Evolutionary conservation across 2,888 invertebrate species (phyloP).

Genomic region (Oegoconia quadripuncta): DNA sequence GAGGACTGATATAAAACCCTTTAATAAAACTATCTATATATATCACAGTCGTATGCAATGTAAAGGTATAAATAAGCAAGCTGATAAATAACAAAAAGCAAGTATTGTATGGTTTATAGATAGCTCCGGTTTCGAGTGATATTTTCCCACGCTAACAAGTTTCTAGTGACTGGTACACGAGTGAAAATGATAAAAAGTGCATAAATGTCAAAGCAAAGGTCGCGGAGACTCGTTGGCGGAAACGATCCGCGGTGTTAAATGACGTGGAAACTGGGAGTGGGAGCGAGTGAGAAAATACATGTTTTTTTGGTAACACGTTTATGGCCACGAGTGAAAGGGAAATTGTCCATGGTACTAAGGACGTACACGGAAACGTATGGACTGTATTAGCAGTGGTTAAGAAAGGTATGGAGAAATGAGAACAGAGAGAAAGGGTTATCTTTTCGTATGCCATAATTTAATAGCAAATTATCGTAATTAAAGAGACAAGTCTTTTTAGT

Average conservation of each 20-base stretch:
- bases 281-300: conserved; percentile 38
- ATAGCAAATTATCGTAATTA: too few relatives aligned
- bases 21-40: background rate
- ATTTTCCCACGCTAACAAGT: conserved; percentile 35
- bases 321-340: conserved; percentile 8
- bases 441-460: too few relatives aligned
- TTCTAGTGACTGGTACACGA: conserved; percentile 7
- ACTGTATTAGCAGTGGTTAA: too few relatives aligned
- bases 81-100: conserved; percentile 5
- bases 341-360: too few relatives aligned
- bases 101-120: conserved; percentile 7
- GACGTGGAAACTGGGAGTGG: conserved; percentile 50
- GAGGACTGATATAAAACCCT: too few relatives aligned
- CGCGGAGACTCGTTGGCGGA: conserved; percentile 53
- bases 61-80: background rate
- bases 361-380: too few relatives aligned
- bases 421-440: too few relatives aligned
- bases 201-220: conserved; percentile 49
- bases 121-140: conserved; percentile 4
- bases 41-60: background rate
- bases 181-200: conserved; percentile 30
- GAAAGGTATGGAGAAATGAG: too few relatives aligned
- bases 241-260: conserved; percentile 54
- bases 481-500: too few relatives aligned
- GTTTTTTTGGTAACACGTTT: conserved; percentile 27